Evolutionary conservation across 2,113 vertebrate species (phyloP), one percentile per base, ranked within the genome.

Genomic region (Cyphomyrus plagiostoma): DNA sequence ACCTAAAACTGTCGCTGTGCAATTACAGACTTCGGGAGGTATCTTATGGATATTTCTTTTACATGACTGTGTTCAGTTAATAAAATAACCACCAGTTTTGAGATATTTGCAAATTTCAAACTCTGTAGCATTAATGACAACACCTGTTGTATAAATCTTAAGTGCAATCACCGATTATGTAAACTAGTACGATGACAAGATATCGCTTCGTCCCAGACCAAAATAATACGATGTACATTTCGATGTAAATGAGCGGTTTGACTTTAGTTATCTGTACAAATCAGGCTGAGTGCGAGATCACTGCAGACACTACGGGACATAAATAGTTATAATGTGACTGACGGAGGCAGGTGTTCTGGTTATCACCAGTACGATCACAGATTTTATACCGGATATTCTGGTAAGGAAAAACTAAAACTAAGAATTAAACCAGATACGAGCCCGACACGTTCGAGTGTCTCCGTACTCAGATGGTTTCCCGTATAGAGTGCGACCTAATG

Each of bases 311-410:
- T 84, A 45, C 66, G 6, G 86, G n/a, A 62, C 74, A 88, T 80
- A 90, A 83, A 90, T 83, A 83, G 89, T 90, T 62, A 83, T 46
- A 58, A 8, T 74, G 35, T 85, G 92, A 92, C n/a, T 92, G 92
- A 90, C 92, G 83, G 87, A 88, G 88, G 89, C 91, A 93, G 90
- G 92, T 93, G 93, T 91, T 94, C 88, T 45, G 2, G 84, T 90
- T 84, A 6, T 85, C 49, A 35, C 87, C 90, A 85, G 89, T 92
- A 93, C 92, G 91, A 92, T 92, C 89, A 92, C 91, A 93, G 92
- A 92, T 91, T 26, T 66, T 42, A 48, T 86, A 88, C 26, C 30
- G 52, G 87, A 56, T 89, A 45, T n/a, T 52, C 58, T 4, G n/a
- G 45, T 70, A 39, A 2, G 30, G n/a, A 42, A 42, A 70, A 35